These are phyloP conservation scores for Hucho hucho DNA, from an alignment of 2,113 vertebrate species.

Conservation along the genomic window DNA sequence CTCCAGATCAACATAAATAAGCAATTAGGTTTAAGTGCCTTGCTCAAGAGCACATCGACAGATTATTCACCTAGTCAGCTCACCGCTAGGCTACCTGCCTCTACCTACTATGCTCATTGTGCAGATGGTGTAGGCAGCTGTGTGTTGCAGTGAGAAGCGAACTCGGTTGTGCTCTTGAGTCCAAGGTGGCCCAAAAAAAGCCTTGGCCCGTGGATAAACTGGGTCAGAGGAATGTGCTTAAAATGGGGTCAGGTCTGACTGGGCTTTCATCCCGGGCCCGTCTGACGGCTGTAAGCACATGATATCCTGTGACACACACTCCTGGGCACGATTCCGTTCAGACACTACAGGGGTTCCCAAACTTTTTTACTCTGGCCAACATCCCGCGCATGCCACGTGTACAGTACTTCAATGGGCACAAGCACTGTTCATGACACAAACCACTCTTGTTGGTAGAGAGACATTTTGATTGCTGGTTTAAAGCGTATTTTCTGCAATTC, in stretches of 20 bases:
- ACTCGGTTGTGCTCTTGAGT: not conserved
- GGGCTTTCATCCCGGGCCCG: slow-evolving; percentile 35
- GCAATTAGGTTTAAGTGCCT: no score
- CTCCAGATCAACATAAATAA: no score
- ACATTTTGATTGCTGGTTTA: no score
- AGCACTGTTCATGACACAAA: no score
- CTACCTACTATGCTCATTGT: not conserved
- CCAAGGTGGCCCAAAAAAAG: slow-evolving; percentile 16
- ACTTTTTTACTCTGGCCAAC: no score
- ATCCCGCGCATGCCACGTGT: no score
- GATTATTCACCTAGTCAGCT: no score
- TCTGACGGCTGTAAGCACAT: slow-evolving; percentile 29
- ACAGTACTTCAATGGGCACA: no score
- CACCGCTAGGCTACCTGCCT: no score
- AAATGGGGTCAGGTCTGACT: slow-evolving; percentile 30
- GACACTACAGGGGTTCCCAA: slow-evolving; percentile 3
- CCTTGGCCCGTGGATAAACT: slow-evolving; percentile 2
- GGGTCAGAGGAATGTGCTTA: slow-evolving; percentile 1
- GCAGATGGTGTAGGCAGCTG: slow-evolving; percentile 7
- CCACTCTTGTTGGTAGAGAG: no score
- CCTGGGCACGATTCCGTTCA: slow-evolving; percentile 19
- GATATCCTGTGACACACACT: slow-evolving; percentile 25
- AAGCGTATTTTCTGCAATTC: no score
- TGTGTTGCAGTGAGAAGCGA: not conserved
- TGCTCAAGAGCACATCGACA: no score